Conservation (phyloP, 2,113 vertebrate genomes). For the Vombatus ursinus region DNA sequence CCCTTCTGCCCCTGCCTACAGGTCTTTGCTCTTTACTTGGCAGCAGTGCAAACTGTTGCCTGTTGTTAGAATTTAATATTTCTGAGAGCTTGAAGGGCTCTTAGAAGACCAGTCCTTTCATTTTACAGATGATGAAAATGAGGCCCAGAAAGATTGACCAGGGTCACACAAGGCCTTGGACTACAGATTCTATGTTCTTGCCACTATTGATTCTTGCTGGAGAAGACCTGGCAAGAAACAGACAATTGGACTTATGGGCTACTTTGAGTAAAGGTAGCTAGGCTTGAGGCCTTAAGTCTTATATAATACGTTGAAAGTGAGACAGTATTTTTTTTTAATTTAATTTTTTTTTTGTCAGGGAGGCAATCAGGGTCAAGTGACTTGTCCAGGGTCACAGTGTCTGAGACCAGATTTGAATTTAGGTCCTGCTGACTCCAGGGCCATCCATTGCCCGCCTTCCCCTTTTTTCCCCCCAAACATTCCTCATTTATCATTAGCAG, state of each 20-base stretch:
- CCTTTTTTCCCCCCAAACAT: conserved; percentile 81
- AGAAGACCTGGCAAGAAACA: not conserved
- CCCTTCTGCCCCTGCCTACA: not conserved
- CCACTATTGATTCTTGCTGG: not conserved
- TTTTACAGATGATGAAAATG: not conserved
- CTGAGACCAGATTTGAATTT: too few species aligned
- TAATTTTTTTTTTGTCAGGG: too few species aligned
- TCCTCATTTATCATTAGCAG: conserved; percentile 90
- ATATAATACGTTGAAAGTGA: not conserved
- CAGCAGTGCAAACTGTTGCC: not conserved
- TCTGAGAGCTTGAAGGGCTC: not conserved
- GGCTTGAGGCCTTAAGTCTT: not conserved
- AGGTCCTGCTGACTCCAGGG: too few species aligned
- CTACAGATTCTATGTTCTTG: not conserved
- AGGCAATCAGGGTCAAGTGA: too few species aligned
- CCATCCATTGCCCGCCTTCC: too few species aligned
- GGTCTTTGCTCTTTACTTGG: not conserved
- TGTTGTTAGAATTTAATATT: not conserved
- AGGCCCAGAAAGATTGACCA: not conserved
- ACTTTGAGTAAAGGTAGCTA: not conserved
- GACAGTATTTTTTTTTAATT: not conserved
- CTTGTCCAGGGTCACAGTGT: too few species aligned
- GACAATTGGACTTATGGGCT: not conserved
- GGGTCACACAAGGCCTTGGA: not conserved
- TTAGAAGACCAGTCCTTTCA: not conserved